Base-by-base conservation (phyloP, 2,797 vertebrate species). In the Dendrocincla tyrannina region DNA sequence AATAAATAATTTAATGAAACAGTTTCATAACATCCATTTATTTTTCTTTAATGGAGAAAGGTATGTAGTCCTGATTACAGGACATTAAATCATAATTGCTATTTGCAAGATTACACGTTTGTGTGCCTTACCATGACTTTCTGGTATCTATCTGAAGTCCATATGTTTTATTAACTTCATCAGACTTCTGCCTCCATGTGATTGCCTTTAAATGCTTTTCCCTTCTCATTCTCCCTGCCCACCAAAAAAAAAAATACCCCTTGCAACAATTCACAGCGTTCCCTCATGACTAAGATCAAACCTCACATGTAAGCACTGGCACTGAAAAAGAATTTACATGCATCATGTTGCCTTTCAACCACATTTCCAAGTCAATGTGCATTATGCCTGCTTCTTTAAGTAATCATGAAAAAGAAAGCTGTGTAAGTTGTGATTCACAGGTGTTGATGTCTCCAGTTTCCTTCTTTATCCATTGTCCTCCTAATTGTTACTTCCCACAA, bases 401-500 rank as follows among this genome's bases (percentile, higher is more conserved):
- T 97, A 96, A 97, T 95, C 93, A 95, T 27, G 64, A 96, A 96
- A 96, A 88, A 94, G 93, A 88, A 96, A 96, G 91, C 91, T 85
- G 89, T 95, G 89, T 91, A 92, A 95, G 60, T 92, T 83, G 73
- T 93, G 95, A 96, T 97, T 96, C 91, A 96, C 93, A 97, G 96
- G 92, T 96, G 95, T 63, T 91, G 88, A 30, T 72, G 83, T 90
- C 92, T 96, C 88, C 76, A 96, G 62, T 77, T 91, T 92, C 89
- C 47, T 90, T 47, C 84, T 97, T 96, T 94, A 91, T 80, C 44
- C n/a, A 85, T 83, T 97, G 91, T 96, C 73, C 78, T 92, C 83
- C 79, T 96, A 97, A 97, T 93, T 96, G 94, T 97, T 96, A 95
- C 91, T 96, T 96, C 94, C 96, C 75, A 94, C 89, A 97, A 96